A percentile compares a stretch with the other conserved stretches of the same genome.
phyloP scores from a whole-genome alignment of 2,113 vertebrate genomes.

The Upupa epops region DNA sequence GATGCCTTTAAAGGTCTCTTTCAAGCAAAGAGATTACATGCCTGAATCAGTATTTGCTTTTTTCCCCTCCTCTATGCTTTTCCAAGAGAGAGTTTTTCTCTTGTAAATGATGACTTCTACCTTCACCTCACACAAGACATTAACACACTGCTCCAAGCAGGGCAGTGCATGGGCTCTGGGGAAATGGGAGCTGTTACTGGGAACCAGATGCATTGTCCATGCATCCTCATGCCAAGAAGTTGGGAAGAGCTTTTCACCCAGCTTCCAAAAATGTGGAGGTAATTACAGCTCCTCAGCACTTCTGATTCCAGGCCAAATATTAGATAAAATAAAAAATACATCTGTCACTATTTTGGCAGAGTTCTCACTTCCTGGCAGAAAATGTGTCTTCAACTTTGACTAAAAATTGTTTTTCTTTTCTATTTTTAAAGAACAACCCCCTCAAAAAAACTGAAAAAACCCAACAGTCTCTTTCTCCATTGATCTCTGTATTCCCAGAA shows the following conservation, averaged over 20 bases:
- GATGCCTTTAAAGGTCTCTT: no score
- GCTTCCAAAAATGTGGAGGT: background rate
- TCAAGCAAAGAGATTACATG: no score
- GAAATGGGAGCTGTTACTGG: background rate
- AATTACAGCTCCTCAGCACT: background rate
- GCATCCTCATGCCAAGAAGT: background rate
- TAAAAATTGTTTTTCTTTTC: background rate
- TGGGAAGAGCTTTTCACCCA: background rate
- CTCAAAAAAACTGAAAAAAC: background rate
- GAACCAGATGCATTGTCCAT: background rate
- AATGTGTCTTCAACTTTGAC: background rate
- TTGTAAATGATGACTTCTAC: background rate
- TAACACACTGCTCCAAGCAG: background rate
- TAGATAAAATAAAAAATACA: constrained; percentile 25
- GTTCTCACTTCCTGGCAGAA: background rate
- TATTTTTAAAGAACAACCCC: background rate
- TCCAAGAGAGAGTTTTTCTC: background rate
- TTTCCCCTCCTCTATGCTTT: background rate
- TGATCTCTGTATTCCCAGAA: background rate
- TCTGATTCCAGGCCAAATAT: constrained; percentile 17
- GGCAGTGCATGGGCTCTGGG: background rate
- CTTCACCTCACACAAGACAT: background rate
- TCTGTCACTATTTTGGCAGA: background rate
- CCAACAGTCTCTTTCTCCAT: background rate
- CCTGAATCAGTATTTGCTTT: background rate